Base-by-base conservation (phyloP, 2,888 invertebrate species). In the Embidobia sp. region DNA sequence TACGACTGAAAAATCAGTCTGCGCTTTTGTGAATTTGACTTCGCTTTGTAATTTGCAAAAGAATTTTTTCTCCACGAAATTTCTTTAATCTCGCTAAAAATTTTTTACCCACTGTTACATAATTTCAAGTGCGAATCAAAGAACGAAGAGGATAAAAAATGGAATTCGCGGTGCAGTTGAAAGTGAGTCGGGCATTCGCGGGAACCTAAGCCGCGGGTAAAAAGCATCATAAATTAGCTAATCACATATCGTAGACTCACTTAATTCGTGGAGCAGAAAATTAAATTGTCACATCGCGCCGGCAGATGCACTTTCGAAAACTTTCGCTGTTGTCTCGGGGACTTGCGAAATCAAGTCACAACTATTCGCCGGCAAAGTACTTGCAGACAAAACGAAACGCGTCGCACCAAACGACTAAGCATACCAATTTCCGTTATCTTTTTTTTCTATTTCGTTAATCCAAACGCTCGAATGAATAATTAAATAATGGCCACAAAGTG, bases 181-280 rank as follows among this genome's bases (percentile, higher is more conserved):
- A n/a, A n/a, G n/a, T n/a, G n/a, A n/a, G n/a, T n/a, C n/a, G n/a
- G n/a, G n/a, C n/a, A n/a, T n/a, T n/a, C n/a, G n/a, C 3, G 4
- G 46, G 48, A 1, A 57, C 29, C 35, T 44, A 57, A 55, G 0
- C 40, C 29, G 37, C 13, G 19, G 35, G 42, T 26, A 33, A 59
- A 53, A 31, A 19, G 59, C 31, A 51, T 42, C 67, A 48, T 57
- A 69, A 69, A 69, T 69, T 59, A 69, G 26, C 42, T 26, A 51
- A 51, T 48, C 51, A 53, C 57, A 49, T 44, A 59, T 59, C 57
- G 33, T 31, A 49, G 22, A 35, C 51, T 70, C 59, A 31, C 59
- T 51, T 59, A 59, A 51, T 59, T 67, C 57, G 57, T 49, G 57
- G 18, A 57, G 55, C 57, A 57, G 57, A 59, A 59, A 69, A 69